Conservation (phyloP, 2,888 invertebrate species). For the Syritta pipiens region DNA sequence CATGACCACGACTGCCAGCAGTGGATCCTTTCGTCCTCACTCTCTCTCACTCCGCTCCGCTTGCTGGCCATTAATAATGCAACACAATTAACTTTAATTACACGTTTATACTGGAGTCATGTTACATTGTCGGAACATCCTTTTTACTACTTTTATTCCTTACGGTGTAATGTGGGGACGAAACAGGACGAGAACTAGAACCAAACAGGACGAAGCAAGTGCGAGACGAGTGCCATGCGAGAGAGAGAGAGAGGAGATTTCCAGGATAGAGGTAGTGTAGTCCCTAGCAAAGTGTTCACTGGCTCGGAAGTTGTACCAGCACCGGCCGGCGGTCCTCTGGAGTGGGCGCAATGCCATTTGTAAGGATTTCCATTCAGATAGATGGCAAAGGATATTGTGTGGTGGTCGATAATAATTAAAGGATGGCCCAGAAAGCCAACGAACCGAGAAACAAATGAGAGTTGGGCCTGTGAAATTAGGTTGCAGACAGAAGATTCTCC, state of each 20-base stretch:
- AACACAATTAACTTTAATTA: conserved; percentile 71
- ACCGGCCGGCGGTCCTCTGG: conserved; percentile 3
- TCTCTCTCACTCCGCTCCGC: neutral
- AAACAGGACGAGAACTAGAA: no score
- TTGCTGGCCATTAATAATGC: conserved; percentile 69
- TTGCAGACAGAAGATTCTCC: conserved; percentile 30
- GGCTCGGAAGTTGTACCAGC: conserved; percentile 30
- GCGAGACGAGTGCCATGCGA: no score
- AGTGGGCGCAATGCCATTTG: conserved; percentile 51
- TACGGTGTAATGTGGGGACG: conserved; percentile 42
- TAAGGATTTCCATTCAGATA: conserved; percentile 59
- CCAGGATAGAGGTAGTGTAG: neutral
- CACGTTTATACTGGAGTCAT: conserved; percentile 70
- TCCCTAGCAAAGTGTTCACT: conserved; percentile 40
- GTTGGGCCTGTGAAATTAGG: conserved; percentile 8
- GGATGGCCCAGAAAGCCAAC: conserved; percentile 43
- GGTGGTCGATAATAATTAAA: conserved; percentile 62
- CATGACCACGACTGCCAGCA: neutral
- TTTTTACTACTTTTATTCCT: conserved; percentile 61
- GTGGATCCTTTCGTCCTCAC: neutral
- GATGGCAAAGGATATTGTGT: conserved; percentile 49
- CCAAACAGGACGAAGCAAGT: no score
- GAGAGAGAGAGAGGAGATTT: no score
- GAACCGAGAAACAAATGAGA: conserved; percentile 3
- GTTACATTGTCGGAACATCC: conserved; percentile 66